Percentiles rank a stretch among this genome's conserved stretches.
Conservation (phyloP, 2,888 invertebrate genomes). For the Alsophila aescularia region DNA sequence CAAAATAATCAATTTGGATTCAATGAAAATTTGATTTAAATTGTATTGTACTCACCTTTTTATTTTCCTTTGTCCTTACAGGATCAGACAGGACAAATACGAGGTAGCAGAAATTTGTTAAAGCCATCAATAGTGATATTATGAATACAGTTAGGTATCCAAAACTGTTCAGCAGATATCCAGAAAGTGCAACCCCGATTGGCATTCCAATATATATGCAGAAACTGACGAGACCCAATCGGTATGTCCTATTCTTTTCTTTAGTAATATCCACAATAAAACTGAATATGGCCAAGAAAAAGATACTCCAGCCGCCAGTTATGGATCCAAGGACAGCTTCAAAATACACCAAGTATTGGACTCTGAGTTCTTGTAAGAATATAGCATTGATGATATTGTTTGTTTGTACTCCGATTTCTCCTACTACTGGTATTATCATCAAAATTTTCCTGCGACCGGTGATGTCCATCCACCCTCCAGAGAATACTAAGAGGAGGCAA, state of each 20-base stretch:
- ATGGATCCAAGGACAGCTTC: constrained; percentile 58
- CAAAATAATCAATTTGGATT: too few species aligned
- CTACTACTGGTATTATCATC: constrained; percentile 66
- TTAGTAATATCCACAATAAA: constrained; percentile 75
- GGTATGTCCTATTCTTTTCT: constrained; percentile 67
- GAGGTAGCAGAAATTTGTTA: constrained; percentile 12
- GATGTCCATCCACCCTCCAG: constrained; percentile 77
- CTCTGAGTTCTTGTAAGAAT: constrained; percentile 60
- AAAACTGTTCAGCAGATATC: constrained; percentile 28
- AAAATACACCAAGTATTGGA: constrained; percentile 56
- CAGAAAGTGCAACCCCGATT: constrained; percentile 36
- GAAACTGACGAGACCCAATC: constrained; percentile 65
- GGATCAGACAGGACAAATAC: constrained; percentile 12
- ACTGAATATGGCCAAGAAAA: constrained; percentile 64
- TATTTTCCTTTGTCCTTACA: constrained; percentile 84
- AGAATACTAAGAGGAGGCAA: constrained; percentile 86
- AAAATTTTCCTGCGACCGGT: constrained; percentile 66
- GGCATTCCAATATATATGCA: constrained; percentile 37
- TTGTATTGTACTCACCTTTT: constrained; percentile 8
- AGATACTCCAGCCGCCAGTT: constrained; percentile 43
- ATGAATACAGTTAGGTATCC: constrained; percentile 49
- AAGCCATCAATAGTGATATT: constrained; percentile 1
- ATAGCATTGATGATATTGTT: constrained; percentile 61
- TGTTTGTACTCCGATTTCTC: constrained; percentile 55
- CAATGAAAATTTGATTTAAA: too few species aligned